Percentiles rank a stretch among this genome's conserved stretches.
Evolutionary conservation across 2,797 vertebrate genomes (phyloP).

Genomic region (Aplochiton taeniatus): DNA sequence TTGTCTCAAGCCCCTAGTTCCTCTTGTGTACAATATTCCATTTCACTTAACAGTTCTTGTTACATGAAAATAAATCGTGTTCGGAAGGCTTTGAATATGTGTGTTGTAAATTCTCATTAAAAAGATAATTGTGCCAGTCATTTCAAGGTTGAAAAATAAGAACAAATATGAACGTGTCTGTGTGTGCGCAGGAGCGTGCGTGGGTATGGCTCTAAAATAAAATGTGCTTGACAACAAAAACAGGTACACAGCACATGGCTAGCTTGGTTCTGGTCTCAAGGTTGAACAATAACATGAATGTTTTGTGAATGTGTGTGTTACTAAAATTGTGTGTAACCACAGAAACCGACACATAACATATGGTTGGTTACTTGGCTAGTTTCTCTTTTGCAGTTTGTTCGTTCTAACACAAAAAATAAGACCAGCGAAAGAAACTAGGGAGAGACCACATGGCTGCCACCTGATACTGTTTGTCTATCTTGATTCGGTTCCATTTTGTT

Average conservation of each 20-base stretch:
- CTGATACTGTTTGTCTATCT: constrained; percentile 27
- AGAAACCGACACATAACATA: constrained; percentile 60
- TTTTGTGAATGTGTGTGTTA: not conserved
- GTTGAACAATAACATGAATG: not conserved
- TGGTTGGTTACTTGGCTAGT: constrained; percentile 59
- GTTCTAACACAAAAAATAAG: constrained; percentile 18
- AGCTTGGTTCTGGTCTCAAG: too few species aligned
- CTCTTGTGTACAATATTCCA: too few species aligned
- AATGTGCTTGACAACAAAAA: too few species aligned
- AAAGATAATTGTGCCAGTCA: too few species aligned
- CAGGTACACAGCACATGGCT: too few species aligned
- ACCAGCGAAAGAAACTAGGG: constrained; percentile 8
- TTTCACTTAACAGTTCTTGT: not conserved
- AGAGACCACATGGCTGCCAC: constrained; percentile 22
- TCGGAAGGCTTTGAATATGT: too few species aligned
- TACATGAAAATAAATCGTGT: too few species aligned
- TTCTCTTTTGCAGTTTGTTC: constrained; percentile 60
- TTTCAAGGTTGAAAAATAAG: too few species aligned
- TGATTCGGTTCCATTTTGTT: constrained; percentile 41
- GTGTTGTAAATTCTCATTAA: not conserved
- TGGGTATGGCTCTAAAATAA: too few species aligned
- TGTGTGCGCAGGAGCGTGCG: constrained; percentile 6
- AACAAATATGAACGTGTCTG: constrained; percentile 2
- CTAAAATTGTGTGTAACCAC: not conserved
- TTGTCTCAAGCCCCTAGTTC: too few species aligned